Base-by-base conservation (phyloP, 2,797 vertebrate genomes). In the Loris lydekkerianus region DNA sequence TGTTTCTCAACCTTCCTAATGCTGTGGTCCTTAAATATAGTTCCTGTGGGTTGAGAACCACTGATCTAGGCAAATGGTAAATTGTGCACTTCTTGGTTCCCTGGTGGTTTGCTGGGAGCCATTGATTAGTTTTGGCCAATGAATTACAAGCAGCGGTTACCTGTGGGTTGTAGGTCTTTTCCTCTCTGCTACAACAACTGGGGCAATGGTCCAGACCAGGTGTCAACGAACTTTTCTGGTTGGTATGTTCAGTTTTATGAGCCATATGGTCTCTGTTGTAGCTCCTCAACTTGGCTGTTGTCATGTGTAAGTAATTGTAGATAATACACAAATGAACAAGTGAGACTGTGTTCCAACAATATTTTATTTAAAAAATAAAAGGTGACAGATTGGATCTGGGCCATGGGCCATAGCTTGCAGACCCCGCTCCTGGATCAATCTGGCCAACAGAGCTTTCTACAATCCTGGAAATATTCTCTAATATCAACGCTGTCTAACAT, bases 351-450 rank as follows among this genome's bases (percentile, higher is more conserved):
- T 93, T 82, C 63, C 78, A 69, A 58, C 85, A 81, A 80, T 76
- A 72, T 84, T 91, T 94, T 93, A 80, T 91, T 97, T 80, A 72
- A 43, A 89, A 90, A 85, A 34, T 85, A 80, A 88, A 85, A 60
- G 43, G 63, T 3, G 65, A 23, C 17, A 65, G 76, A 43, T 67
- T 69, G 78, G 29, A 58, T 93, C 65, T 83, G 60, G 37, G 29
- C 27, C 25, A 18, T 0, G 25, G 81, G 60, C 17, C 4, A 11
- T 25, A 37, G 89, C 69, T 94, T 90, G 43, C 40, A 75, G 23
- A 82, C 23, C 21, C 7, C 9, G 58, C 2, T 77, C 81, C 46
- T 81, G 67, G 85, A 78, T 23, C 63, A 76, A 13, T 53, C 34
- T 46, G 5, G 23, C 27, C 89, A 89, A 17, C 2, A 82, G 73